Evolutionary conservation across 1,140 invertebrate species (phyloP), one percentile per base, ranked within the genome.

Genomic region (Archegozetes longisetosus): DNA sequence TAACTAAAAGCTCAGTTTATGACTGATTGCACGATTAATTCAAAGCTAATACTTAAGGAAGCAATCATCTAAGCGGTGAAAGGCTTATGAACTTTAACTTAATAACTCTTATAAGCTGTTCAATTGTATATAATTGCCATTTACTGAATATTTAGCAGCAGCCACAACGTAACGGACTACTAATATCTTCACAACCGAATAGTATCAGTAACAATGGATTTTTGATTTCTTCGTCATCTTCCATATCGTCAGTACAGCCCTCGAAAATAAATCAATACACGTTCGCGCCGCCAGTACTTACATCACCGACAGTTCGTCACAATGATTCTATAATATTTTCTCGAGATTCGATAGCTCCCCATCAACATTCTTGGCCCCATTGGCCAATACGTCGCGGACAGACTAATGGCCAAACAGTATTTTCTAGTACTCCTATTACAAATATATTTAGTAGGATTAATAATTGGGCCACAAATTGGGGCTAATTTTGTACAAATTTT

Each of bases 381-480:
- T 40, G 32, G 32, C 32, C 32, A 40, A 40, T 17, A 6, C 32
- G 32, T 40, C 6, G 6, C 6, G 32, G 32, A 9, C 32, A 40
- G 17, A 6, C 32, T 9, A 17, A 6, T 40, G 32, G 6, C 32
- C 6, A 17, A 9, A 17, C 32, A 6, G 32, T 40, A 40, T 17
- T 17, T 6, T 40, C 17, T 40, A n/a, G 12, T 17, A 3, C 17
- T 12, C 29, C 23, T 13, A 32, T 29, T 9, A 27, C 14, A 29
- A 32, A 26, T 20, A 29, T 55, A 12, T 55, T 23, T 40, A 32
- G 13, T 32, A 29, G 28, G 32, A 14, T 55, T 13, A 55, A 55
- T 40, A 20, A 23, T 17, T 55, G 53, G 53, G 20, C 32, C n/a
- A 55, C 28, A 17, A 29, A 55, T 3, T 55, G 53, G 53, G 53